Evolutionary conservation across 1,140 invertebrate species (phyloP), one percentile per base, ranked within the genome.

Genomic region (Bombus haemorrhoidalis): DNA sequence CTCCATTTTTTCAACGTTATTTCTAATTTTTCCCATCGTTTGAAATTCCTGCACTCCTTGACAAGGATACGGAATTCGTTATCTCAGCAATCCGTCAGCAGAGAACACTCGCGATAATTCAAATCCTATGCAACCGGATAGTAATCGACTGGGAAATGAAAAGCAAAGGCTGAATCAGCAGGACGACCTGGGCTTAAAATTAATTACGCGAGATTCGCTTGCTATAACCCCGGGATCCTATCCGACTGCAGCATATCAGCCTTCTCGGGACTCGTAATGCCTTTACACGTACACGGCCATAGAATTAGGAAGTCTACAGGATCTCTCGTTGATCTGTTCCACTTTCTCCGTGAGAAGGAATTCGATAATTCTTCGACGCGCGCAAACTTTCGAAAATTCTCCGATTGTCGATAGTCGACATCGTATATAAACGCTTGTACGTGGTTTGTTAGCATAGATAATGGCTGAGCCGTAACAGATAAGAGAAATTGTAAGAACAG

Each of bases 121-220:
- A 15, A 41, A 85, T 39, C 32, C n/a, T 18, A 32, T 39, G 47
- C 39, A 69, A 53, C n/a, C 8, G 66, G 53, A 85, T 66, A 57
- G 53, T 81, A 81, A 85, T 85, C 77, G 77, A 85, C 68, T 85
- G 39, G 68, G 77, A 85, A 79, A 79, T 73, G 68, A 72, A 73
- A 81, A 78, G 76, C 66, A 47, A 39, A 57, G 39, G 43, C 10
- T 39, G 62, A 18, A 39, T 39, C 41, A 57, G 25, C 28, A 57
- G 43, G 41, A 18, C 15, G 47, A 74, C 10, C 18, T 68, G 22
- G 62, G 62, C n/a, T 83, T 69, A 34, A 77, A 83, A 85, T 81
- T 85, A 85, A 85, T 85, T 73, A 85, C 77, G 41, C 69, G 68
- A 85, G 83, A 81, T 85, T 85, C 83, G 77, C 41, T 64, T 34